Conservation (phyloP, 2,888 invertebrate species). For the Hanleya hanleyi region DNA sequence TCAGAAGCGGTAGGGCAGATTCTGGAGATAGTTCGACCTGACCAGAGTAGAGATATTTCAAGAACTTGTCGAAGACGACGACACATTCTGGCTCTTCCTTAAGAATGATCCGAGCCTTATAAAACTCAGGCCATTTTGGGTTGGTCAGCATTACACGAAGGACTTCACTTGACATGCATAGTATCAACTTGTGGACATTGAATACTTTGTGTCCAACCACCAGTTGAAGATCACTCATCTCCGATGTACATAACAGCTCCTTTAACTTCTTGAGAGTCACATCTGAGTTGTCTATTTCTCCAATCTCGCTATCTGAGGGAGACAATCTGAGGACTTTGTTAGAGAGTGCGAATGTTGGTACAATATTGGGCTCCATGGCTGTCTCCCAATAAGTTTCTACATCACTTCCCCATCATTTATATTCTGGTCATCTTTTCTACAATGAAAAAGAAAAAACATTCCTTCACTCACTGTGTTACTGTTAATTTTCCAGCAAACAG, state of each 20-base stretch:
- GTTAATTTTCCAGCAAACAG: too few relatives aligned
- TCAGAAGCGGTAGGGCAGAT: conserved; percentile 89
- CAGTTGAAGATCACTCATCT: conserved; percentile 92
- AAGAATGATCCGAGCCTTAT: conserved; percentile 86
- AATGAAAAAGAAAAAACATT: too few relatives aligned
- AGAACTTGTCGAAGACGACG: conserved; percentile 89
- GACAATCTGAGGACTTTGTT: too few relatives aligned
- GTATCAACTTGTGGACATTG: conserved; percentile 91
- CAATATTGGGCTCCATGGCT: too few relatives aligned
- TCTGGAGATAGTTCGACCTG: conserved; percentile 88
- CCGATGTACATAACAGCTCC: conserved; percentile 53
- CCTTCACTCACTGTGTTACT: too few relatives aligned
- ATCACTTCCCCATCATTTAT: too few relatives aligned
- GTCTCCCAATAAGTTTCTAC: too few relatives aligned
- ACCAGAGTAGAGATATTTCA: conserved; percentile 93
- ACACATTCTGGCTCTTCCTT: conserved; percentile 90
- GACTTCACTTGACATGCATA: conserved; percentile 95
- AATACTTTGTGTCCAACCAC: conserved; percentile 88
- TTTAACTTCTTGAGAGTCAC: conserved; percentile 40
- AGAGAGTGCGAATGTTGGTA: too few relatives aligned
- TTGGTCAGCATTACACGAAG: conserved; percentile 97
- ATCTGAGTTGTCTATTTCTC: conserved; percentile 38
- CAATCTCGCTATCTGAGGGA: not conserved
- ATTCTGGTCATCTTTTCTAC: too few relatives aligned
- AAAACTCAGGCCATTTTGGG: conserved; percentile 93